These are phyloP conservation scores for Daboia siamensis DNA, from an alignment of 2,113 vertebrate species.

Conservation along the genomic window DNA sequence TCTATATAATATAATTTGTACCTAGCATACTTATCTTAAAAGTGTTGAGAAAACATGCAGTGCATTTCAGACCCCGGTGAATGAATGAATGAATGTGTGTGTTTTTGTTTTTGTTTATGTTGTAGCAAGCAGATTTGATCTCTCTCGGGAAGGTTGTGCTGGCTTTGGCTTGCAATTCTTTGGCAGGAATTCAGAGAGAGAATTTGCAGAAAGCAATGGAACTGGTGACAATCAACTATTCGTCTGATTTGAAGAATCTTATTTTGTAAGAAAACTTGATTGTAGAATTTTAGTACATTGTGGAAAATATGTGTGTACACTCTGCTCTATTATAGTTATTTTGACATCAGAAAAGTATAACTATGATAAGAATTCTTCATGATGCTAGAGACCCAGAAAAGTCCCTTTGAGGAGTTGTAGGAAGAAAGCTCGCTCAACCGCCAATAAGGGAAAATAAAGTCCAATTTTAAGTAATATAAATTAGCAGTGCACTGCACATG, in stretches of 20 bases:
- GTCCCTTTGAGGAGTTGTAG: neutral
- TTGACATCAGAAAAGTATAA: neutral
- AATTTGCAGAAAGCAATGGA: constrained; percentile 99
- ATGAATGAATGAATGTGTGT: constrained; percentile 14
- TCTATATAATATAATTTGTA: neutral
- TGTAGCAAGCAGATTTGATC: constrained; percentile 98
- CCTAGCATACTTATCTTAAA: neutral
- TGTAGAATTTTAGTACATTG: neutral
- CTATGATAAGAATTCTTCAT: neutral
- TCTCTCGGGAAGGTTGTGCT: constrained; percentile 98
- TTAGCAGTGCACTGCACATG: neutral
- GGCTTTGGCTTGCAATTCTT: constrained; percentile 96
- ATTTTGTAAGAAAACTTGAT: constrained; percentile 81
- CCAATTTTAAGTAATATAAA: neutral
- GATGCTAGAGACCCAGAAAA: neutral
- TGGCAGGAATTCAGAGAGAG: constrained; percentile 98
- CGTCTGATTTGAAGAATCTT: constrained; percentile 99
- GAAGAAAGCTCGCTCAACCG: neutral
- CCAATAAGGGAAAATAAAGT: neutral
- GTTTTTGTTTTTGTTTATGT: constrained; percentile 41
- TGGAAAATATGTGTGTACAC: neutral
- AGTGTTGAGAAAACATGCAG: neutral
- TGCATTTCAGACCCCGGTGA: neutral
- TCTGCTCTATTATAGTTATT: neutral
- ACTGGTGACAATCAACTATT: constrained; percentile 99